Base-by-base conservation (phyloP, 1,140 invertebrate genomes). In the Chrysomallon squamiferum region DNA sequence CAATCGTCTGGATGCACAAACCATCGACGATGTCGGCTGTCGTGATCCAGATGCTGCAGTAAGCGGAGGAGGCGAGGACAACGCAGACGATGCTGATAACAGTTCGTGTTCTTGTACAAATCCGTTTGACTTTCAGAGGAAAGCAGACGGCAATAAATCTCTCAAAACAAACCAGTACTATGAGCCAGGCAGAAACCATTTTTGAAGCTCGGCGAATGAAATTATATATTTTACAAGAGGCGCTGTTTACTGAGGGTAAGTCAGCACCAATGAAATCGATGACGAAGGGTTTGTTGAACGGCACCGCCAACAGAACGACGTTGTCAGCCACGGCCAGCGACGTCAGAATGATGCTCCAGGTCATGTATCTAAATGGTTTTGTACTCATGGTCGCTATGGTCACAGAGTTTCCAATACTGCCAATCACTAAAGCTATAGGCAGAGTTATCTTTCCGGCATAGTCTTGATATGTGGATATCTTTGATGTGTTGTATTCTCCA, bases 181-280 rank as follows among this genome's bases (percentile, higher is more conserved):
- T 71, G 29, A 77, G 65, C 73, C 77, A 79, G 0, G 77, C 75
- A n/a, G 77, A 79, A 18, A 70, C 62, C 72, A 77, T 76, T 70
- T 79, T 79, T 25, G 69, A 57, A 4, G 70, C 69, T n/a, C 68
- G 60, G 38, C 65, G 77, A 20, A 72, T 61, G 30, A 69, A 69
- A 33, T 74, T 76, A 41, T 73, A 78, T 2, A 66, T 33, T 47
- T 76, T 72, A 35, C 76, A 78, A 2, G 59, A 29, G 2, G 57
- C 41, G 2, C 32, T 27, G 29, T 68, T 69, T 11, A 73, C n/a
- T 3, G 75, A 72, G 3, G 73, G 35, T 4, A 75, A 9, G 59
- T 75, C 75, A 9, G 41, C 45, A 2, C 67, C 66, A 32, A 76
- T 30, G 2, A 71, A 25, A 4, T 61, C 30, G 6, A 62, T 62